Percentiles rank a stretch among this genome's conserved stretches.
Conservation (phyloP, 2,888 invertebrate genomes). For the Sesia apiformis region DNA sequence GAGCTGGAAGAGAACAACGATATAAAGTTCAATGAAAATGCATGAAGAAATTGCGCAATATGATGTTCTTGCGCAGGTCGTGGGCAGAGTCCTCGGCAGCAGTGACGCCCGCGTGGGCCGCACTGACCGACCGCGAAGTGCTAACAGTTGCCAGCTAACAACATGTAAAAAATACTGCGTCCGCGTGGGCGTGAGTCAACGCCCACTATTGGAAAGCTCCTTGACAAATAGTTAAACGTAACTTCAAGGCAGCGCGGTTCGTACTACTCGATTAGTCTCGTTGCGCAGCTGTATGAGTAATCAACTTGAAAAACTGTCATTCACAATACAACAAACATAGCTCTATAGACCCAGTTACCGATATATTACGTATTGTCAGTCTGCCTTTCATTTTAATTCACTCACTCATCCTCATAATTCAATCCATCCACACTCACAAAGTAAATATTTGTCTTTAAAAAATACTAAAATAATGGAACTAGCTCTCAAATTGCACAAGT, state of each 20-base stretch:
- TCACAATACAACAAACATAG: conserved; percentile 13
- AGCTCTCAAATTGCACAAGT: too few species aligned
- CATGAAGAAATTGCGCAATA: conserved; percentile 24
- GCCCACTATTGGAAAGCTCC: conserved; percentile 39
- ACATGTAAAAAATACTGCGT: conserved; percentile 28
- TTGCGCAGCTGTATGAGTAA: conserved; percentile 27
- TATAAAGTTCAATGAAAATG: too few species aligned
- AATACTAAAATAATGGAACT: too few species aligned
- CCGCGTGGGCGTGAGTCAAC: conserved; percentile 43
- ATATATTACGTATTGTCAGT: neutral
- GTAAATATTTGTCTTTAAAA: too few species aligned
- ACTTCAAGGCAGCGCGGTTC: conserved; percentile 24
- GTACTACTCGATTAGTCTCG: conserved; percentile 22
- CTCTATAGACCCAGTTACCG: neutral
- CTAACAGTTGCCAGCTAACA: conserved; percentile 33
- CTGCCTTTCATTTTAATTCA: too few species aligned
- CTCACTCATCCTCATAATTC: too few species aligned
- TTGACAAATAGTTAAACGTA: conserved; percentile 37
- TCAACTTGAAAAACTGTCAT: conserved; percentile 21
- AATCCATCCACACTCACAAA: too few species aligned
- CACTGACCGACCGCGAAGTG: conserved; percentile 15
- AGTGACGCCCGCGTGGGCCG: conserved; percentile 41
- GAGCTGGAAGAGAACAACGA: too few species aligned
- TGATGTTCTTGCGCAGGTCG: conserved; percentile 14
- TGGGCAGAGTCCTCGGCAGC: conserved; percentile 49